Evolutionary conservation across 2,888 invertebrate genomes (phyloP).

Genomic region (Encarsia formosa): DNA sequence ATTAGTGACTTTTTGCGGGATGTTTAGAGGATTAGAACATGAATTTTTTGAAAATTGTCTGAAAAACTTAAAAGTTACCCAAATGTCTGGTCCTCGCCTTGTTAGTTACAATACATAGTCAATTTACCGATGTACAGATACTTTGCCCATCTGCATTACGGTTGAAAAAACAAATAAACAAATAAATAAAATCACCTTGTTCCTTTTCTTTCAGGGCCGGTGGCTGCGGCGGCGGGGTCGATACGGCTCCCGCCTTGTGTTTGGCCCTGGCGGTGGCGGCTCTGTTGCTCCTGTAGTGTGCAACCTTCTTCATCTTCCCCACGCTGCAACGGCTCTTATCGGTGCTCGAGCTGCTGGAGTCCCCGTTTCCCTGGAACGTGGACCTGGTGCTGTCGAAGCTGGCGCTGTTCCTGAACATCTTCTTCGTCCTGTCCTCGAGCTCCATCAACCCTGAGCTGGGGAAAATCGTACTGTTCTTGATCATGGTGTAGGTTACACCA

Average conservation of each 20-base stretch:
- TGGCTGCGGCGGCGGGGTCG: slow-evolving; percentile 55
- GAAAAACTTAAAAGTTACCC: neutral
- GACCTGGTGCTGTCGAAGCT: slow-evolving; percentile 46
- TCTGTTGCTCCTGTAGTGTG: slow-evolving; percentile 54
- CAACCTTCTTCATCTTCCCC: slow-evolving; percentile 41
- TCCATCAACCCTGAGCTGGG: neutral
- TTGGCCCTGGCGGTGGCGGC: slow-evolving; percentile 65
- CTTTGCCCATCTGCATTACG: too few relatives aligned
- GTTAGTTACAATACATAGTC: too few relatives aligned
- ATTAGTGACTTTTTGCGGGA: too few relatives aligned
- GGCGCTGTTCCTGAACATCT: slow-evolving; percentile 36
- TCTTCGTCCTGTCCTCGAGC: too few relatives aligned
- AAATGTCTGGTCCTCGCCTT: too few relatives aligned
- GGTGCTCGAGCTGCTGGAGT: slow-evolving; percentile 39
- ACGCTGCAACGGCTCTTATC: slow-evolving; percentile 40
- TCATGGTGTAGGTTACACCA: neutral
- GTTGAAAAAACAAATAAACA: too few relatives aligned
- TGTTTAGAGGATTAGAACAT: too few relatives aligned
- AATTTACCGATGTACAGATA: too few relatives aligned
- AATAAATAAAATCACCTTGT: slow-evolving; percentile 59
- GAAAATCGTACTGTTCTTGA: neutral
- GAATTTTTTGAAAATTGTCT: too few relatives aligned
- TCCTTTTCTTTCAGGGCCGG: slow-evolving; percentile 63
- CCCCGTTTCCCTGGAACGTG: slow-evolving; percentile 34
- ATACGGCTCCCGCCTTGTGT: slow-evolving; percentile 54